Evolutionary conservation across 2,113 vertebrate species (phyloP), one percentile per base, ranked within the genome.

Genomic region (Caranx ignobilis): DNA sequence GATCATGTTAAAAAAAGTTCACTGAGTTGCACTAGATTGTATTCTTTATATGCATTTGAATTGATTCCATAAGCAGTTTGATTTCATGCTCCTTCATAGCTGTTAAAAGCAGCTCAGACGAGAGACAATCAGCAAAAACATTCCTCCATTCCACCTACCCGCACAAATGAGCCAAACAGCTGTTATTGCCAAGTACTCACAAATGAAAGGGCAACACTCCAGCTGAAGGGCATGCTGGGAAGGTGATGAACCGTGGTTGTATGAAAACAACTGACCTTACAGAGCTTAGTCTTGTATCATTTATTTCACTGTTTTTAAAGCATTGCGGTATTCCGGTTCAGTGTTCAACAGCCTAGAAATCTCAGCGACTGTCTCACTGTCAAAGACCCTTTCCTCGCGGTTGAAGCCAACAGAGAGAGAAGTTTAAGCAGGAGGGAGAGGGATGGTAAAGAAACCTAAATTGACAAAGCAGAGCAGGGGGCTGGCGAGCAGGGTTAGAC

Each of bases 151-250:
- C 34, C 39, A 64, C 32, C 39, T 55, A 82, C 65, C 67, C 79
- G 55, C 67, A 52, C 55, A 71, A 77, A 81, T 66, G 66, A 54
- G 64, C 13, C 0, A 9, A 45, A 48, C 48, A 61, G 13, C 60
- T 63, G 48, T 76, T 76, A 68, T 59, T 81, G 61, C 69, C 61
- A 70, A 61, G 64, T 47, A 8, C 12, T 77, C 52, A 50, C 31
- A 77, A 75, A 70, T 64, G 47, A 66, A 77, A 74, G 3, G 64
- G 45, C 62, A 71, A 11, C 50, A 63, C 32, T 77, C 21, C 26
- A 26, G 61, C 60, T 71, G 35, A 2, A 72, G 50, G 59, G 63
- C 75, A 71, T 31, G 71, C 47, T 71, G 63, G 18, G 75, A 75
- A 75, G 67, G 62, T 59, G 62, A 82, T 79, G 59, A 70, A 56